Conservation (phyloP, 2,113 vertebrate genomes). For the Pholis gunnellus region DNA sequence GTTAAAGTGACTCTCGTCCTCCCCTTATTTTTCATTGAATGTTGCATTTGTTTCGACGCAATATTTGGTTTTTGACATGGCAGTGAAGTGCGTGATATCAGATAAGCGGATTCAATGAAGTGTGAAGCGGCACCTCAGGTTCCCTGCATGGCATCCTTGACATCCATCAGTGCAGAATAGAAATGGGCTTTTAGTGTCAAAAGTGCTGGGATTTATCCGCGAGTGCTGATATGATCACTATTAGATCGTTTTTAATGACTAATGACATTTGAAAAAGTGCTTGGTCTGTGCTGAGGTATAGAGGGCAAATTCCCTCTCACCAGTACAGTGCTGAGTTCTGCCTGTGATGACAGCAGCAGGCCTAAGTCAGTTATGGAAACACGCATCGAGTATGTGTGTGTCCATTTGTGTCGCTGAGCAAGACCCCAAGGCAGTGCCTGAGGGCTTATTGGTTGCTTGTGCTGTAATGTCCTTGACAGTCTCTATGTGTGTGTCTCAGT, state of each 20-base stretch:
- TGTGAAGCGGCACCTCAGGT: conserved; percentile 38
- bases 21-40: conserved; percentile 16
- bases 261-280: conserved; percentile 70
- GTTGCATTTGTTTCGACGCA: conserved; percentile 22
- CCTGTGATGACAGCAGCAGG: conserved; percentile 60
- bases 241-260: conserved; percentile 71
- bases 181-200: conserved; percentile 58
- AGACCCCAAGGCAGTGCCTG: conserved; percentile 47
- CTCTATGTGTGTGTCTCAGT: background rate
- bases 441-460: conserved; percentile 37
- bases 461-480: background rate
- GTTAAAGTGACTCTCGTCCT: conserved; percentile 1
- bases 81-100: conserved; percentile 16
- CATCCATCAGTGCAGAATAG: conserved; percentile 56
- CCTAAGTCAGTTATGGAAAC: conserved; percentile 33
- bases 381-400: conserved; percentile 31
- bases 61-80: conserved; percentile 11
- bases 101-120: conserved; percentile 46
- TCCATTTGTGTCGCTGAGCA: conserved; percentile 44
- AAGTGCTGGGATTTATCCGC: conserved; percentile 64
- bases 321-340: conserved; percentile 15
- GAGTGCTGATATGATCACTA: conserved; percentile 56
- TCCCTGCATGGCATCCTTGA: conserved; percentile 36
- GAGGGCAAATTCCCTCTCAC: conserved; percentile 55
- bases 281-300: conserved; percentile 42